Evolutionary conservation across 1,140 invertebrate species (phyloP), one percentile per base, ranked within the genome.

Genomic region (Camponotus pennsylvanicus): DNA sequence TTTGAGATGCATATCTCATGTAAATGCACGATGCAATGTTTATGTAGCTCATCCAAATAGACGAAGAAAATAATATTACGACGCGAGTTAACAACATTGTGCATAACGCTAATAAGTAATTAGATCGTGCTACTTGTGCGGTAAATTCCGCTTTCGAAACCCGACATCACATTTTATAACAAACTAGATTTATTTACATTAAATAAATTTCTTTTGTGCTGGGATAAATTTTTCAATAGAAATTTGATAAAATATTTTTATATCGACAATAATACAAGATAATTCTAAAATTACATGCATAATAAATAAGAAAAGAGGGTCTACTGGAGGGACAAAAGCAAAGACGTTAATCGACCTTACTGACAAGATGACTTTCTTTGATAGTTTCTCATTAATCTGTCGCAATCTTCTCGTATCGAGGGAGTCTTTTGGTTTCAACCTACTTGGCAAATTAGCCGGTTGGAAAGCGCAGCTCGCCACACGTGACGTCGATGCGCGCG

Each of bases 371-470:
- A 21, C 15, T 55, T 55, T 69, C 42, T 67, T 66, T 32, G 9
- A 3, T 2, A 27, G 7, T 52, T 15, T 52, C 49, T 0, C 13
- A 70, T 80, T 6, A 18, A 27, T 80, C 9, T 34, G 52, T 9
- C 7, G 32, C 37, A 34, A 71, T 71, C 21, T 70, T 18, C 40
- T 37, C 13, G 32, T 61, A 42, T 77, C 18, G 21, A 52, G 49
- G 9, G 6, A 66, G 61, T n/a, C 37, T 40, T 76, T 49, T 27
- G 42, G 61, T 79, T 85, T 85, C 75, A 80, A 55, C 45, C 75
- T 85, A 77, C 49, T 78, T 76, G 63, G 45, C 32, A 85, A 78
- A 76, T 85, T 85, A 78, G 59, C 63, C 83, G 27, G 55, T 83
- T 45, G 73, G 42, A 78, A 61, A 79, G 80, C 83, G 76, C 59